Conservation (phyloP, 2,888 invertebrate species). For the Ennomos fuscantarius region DNA sequence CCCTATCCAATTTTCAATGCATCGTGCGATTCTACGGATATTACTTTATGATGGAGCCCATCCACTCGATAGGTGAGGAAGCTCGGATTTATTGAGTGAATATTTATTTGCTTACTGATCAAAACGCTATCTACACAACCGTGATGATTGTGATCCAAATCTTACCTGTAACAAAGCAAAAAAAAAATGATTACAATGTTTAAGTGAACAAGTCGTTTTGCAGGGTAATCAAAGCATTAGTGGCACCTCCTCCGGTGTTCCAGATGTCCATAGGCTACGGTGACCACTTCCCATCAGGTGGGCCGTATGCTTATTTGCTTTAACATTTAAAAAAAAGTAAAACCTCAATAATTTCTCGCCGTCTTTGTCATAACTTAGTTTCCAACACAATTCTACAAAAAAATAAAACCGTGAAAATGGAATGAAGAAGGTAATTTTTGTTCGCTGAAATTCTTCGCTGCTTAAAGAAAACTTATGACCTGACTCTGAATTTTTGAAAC, state of each 20-base stretch:
- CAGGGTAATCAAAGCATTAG: too few relatives aligned
- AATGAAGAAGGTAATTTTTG: conserved; percentile 35
- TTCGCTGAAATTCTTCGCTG: conserved; percentile 35
- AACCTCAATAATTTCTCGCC: conserved; percentile 21
- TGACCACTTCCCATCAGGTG: too few relatives aligned
- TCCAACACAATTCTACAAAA: conserved; percentile 16
- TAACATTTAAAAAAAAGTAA: conserved; percentile 9
- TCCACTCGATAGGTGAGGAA: conserved; percentile 24
- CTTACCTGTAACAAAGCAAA: conserved; percentile 51
- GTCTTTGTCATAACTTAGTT: conserved; percentile 20
- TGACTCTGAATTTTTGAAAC: conserved; percentile 33
- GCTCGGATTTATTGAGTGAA: conserved; percentile 20
- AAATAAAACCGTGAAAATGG: conserved; percentile 29
- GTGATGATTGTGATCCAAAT: conserved; percentile 22
- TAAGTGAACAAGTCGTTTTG: too few relatives aligned
- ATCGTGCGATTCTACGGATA: conserved; percentile 47
- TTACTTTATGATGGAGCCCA: conserved; percentile 42
- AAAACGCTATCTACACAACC: conserved; percentile 8
- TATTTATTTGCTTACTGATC: conserved; percentile 24
- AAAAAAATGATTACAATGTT: conserved; percentile 8
- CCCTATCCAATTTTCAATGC: conserved; percentile 59
- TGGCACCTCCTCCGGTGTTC: too few relatives aligned
- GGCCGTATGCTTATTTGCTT: too few relatives aligned
- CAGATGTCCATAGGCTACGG: too few relatives aligned
- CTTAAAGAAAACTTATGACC: conserved; percentile 36